Evolutionary conservation across 35 echinoderm and acorn worm species (phyloP).

Genomic region (Hemicentrotus pulcherrimus): DNA sequence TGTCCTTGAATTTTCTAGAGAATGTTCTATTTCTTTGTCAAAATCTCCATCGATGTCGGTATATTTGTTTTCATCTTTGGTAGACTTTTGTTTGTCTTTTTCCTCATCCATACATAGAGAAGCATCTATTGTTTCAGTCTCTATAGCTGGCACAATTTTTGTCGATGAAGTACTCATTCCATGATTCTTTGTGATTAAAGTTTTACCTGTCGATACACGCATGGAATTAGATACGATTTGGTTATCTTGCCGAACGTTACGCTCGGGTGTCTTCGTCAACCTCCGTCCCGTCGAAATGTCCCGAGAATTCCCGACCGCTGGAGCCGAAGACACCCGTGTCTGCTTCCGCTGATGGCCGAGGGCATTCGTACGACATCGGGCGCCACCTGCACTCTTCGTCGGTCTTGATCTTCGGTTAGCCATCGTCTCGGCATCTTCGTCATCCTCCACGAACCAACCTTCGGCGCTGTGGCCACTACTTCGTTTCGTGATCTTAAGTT

Average conservation of each 20-base stretch:
- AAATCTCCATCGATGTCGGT: neutral
- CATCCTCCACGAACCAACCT: slow-evolving; percentile 39
- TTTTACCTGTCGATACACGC: neutral
- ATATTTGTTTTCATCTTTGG: neutral
- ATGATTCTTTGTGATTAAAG: neutral
- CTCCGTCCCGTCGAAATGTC: neutral
- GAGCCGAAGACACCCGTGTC: neutral
- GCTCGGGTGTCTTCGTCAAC: neutral
- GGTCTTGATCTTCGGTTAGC: neutral
- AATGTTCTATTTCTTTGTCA: neutral
- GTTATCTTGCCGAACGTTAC: neutral
- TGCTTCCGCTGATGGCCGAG: neutral
- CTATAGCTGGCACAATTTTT: neutral
- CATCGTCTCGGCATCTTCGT: neutral
- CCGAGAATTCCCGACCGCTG: neutral
- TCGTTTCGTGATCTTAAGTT: slow-evolving; percentile 21
- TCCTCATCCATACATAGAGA: neutral
- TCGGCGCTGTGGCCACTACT: slow-evolving; percentile 52
- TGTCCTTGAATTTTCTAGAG: neutral
- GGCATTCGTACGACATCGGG: neutral
- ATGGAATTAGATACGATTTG: neutral
- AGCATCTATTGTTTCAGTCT: neutral
- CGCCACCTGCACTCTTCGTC: neutral
- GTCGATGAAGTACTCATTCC: neutral
- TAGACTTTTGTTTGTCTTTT: neutral